A percentile compares a stretch with the other conserved stretches of the same genome.
These are phyloP conservation scores for Austrofundulus limnaeus DNA, from an alignment of 2,113 vertebrate genomes.

Conservation along the genomic window DNA sequence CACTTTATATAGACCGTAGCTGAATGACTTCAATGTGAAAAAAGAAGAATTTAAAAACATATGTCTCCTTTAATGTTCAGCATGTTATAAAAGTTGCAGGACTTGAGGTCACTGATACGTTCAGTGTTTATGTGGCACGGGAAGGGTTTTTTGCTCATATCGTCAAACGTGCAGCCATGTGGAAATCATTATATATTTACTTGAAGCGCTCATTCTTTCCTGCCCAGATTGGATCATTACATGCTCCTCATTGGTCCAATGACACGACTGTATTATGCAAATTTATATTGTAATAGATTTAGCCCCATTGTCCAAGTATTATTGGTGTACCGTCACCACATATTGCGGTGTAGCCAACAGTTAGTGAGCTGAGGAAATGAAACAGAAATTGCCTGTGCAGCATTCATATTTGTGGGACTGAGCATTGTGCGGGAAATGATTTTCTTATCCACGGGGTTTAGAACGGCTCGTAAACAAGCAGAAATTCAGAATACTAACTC, in stretches of 20 bases:
- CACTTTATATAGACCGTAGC: too few relatives aligned
- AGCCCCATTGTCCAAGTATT: conserved; percentile 67
- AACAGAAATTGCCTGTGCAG: conserved; percentile 63
- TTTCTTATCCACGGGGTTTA: conserved; percentile 59
- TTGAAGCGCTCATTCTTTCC: conserved; percentile 58
- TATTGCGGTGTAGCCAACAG: conserved; percentile 70
- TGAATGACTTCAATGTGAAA: too few relatives aligned
- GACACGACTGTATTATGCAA: conserved; percentile 69
- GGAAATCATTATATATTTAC: conserved; percentile 71
- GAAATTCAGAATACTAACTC: conserved; percentile 55
- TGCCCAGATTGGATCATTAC: conserved; percentile 71
- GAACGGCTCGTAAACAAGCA: conserved; percentile 58
- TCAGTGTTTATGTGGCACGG: conserved; percentile 46
- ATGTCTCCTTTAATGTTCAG: conserved; percentile 32
- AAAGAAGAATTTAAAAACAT: too few relatives aligned
- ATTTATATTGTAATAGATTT: conserved; percentile 71
- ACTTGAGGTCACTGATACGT: conserved; percentile 36
- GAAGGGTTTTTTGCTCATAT: conserved; percentile 52
- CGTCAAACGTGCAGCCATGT: conserved; percentile 64
- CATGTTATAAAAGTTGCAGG: conserved; percentile 15
- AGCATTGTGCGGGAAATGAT: conserved; percentile 55
- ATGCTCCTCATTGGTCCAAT: conserved; percentile 71
- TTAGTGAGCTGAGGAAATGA: conserved; percentile 76
- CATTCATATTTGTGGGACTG: conserved; percentile 57
- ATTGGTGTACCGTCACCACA: conserved; percentile 56